Conservation (phyloP, 2,888 invertebrate species). For the Nomada lathburiana region DNA sequence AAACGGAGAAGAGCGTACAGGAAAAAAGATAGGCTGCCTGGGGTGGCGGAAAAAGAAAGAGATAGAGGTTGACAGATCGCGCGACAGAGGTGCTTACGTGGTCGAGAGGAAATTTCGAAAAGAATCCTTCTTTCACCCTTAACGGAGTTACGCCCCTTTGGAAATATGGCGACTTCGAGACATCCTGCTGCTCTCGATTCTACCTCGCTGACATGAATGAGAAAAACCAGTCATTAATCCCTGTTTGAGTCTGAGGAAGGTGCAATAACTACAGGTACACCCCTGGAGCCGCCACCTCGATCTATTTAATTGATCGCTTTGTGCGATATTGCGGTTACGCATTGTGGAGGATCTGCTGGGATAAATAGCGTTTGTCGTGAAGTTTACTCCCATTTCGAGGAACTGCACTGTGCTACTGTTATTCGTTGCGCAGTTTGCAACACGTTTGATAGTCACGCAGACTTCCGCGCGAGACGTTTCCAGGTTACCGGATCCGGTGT, state of each 20-base stretch:
- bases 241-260: no score
- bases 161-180: conserved; percentile 63
- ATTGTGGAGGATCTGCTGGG: background rate
- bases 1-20: conserved; percentile 13
- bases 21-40: conserved; percentile 10
- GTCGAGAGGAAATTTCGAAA: conserved; percentile 75
- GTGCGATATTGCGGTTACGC: conserved; percentile 2
- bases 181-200: conserved; percentile 29
- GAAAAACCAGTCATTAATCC: background rate
- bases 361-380: background rate
- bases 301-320: no score
- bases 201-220: conserved; percentile 4
- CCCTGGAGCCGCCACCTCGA: no score
- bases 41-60: conserved; percentile 21
- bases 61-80: conserved; percentile 79
- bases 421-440: background rate
- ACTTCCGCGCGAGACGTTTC: conserved; percentile 35
- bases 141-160: conserved; percentile 56
- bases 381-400: background rate
- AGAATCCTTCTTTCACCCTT: conserved; percentile 64
- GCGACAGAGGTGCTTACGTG: conserved; percentile 77
- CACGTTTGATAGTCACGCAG: conserved; percentile 2
- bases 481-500: conserved; percentile 47
- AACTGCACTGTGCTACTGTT: background rate
- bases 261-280: no score